These are phyloP conservation scores for Caenorhabditis remanei DNA, from an alignment of 1,140 invertebrate species.

Conservation along the genomic window DNA sequence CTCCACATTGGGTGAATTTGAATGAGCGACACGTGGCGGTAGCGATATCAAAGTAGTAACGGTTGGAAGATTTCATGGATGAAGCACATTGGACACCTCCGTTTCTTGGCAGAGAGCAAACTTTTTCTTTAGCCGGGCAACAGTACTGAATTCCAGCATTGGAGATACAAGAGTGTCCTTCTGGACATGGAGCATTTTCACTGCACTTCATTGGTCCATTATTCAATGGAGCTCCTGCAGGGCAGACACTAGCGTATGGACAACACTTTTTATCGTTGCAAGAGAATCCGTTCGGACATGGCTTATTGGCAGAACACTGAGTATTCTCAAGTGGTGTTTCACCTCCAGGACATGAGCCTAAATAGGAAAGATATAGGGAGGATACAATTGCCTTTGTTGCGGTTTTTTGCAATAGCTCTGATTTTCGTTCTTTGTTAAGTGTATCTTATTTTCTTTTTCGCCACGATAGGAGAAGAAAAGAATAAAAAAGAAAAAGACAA, in stretches of 20 bases:
- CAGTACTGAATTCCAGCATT: conserved; percentile 76
- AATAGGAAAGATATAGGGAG: conserved; percentile 1
- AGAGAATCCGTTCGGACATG: conserved; percentile 73
- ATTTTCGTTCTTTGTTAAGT: conserved; percentile 71
- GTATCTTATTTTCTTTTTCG: background rate
- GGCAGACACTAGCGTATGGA: conserved; percentile 75
- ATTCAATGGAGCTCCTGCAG: conserved; percentile 73
- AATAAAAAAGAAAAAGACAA: background rate
- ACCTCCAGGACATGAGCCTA: conserved; percentile 73
- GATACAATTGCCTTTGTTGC: conserved; percentile 65
- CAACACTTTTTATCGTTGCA: conserved; percentile 75
- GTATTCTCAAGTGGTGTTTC: conserved; percentile 68
- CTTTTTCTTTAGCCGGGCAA: conserved; percentile 72
- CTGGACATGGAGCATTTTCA: conserved; percentile 74
- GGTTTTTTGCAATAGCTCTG: conserved; percentile 61
- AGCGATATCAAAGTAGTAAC: conserved; percentile 76
- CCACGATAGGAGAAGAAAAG: background rate
- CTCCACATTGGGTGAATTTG: conserved; percentile 77
- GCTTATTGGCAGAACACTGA: conserved; percentile 70
- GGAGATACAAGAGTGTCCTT: conserved; percentile 76
- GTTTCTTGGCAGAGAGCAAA: conserved; percentile 64
- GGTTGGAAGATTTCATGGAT: conserved; percentile 65
- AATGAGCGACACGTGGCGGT: conserved; percentile 77
- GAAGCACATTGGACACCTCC: conserved; percentile 63
- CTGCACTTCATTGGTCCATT: conserved; percentile 73